Evolutionary conservation across 2,113 vertebrate genomes (phyloP).

Genomic region (Crocuta crocuta): DNA sequence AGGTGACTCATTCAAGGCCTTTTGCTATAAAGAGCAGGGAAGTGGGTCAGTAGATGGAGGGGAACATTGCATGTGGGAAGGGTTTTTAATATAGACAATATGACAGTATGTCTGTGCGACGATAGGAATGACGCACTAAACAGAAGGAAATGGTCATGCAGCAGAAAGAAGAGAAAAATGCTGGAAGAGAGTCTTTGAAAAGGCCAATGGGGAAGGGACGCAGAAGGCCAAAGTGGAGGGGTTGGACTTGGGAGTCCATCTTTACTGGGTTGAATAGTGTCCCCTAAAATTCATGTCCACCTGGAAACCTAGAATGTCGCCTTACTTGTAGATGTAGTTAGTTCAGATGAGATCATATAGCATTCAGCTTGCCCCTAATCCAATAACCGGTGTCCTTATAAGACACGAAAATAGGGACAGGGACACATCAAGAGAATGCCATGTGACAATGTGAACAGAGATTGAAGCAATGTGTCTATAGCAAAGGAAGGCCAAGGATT

Average conservation of each 20-base stretch:
- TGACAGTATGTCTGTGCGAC: background rate
- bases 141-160: background rate
- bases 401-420: conserved; percentile 12
- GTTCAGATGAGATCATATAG: background rate
- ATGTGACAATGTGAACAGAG: background rate
- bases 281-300: background rate
- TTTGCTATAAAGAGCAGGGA: conserved; percentile 39
- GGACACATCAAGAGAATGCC: background rate
- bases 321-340: background rate
- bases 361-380: background rate
- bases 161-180: background rate
- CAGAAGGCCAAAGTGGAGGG: background rate
- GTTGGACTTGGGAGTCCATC: background rate
- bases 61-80: background rate
- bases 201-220: background rate
- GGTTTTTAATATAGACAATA: background rate
- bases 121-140: background rate
- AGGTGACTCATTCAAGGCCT: conserved; percentile 62
- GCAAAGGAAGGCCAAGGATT: background rate
- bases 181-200: background rate
- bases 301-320: background rate
- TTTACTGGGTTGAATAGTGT: background rate
- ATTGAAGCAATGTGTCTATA: background rate
- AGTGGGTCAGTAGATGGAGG: conserved; percentile 50
- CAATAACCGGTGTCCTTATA: background rate